Base-by-base conservation (phyloP, 2,113 vertebrate genomes). In the Pseudopodoces humilis region DNA sequence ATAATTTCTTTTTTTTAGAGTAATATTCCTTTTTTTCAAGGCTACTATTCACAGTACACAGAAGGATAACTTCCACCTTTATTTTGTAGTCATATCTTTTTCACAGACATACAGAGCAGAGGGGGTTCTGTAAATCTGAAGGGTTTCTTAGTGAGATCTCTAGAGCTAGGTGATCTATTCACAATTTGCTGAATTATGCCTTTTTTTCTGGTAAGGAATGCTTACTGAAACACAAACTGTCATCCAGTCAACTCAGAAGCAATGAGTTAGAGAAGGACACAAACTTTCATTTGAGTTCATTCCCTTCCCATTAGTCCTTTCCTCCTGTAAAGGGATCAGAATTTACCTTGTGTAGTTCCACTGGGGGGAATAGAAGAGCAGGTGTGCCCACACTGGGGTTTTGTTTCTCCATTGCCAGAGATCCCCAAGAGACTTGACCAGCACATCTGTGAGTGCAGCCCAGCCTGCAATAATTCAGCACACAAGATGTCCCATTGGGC, bases 341-440 rank as follows among this genome's bases (percentile, higher is more conserved):
- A 10, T 55, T 67, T 65, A 43, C 31, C 52, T 75, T 75, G 15
- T 24, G 43, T 46, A 83, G 7, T 43, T 84, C 65, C 27, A 7
- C 31, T 13, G 11, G 4, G 11, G 16, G 10, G 15, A 74, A 24
- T 2, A 39, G 35, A 67, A 44, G 4, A 91, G 7, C 22, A 64
- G 15, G 28, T 47, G 28, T 86, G 20, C 46, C 55, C 25, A 9
- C 2, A 0, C 7, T 64, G 27, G 10, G 8, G 4, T 64, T 64
- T 89, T 83, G 19, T 70, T 92, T 41, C 49, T 92, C 58, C 9
- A 6, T 44, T 4, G 0, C 37, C 46, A 41, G 46, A 79, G 23
- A 65, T 6, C 9, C 10, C 11, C 47, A 50, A 13, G 30, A 89
- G 56, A 3, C 24, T 76, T 71, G 14, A 47, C 15, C 0, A 0